A percentile compares a stretch with the other conserved stretches of the same genome.
Conservation (phyloP, 2,797 vertebrate genomes). For the Centroberyx gerrardi region DNA sequence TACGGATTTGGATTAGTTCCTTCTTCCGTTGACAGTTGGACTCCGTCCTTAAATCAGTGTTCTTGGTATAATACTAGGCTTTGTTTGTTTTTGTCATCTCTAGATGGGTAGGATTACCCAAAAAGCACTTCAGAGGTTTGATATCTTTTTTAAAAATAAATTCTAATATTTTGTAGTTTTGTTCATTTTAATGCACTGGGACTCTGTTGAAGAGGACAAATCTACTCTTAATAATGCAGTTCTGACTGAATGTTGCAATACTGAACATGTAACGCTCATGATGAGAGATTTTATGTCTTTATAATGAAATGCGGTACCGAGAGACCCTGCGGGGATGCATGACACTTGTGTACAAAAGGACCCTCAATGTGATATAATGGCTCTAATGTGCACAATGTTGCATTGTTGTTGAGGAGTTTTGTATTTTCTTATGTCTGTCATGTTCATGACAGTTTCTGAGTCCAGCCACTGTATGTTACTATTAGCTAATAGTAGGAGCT, state of each 20-base stretch:
- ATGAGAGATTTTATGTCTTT: background rate
- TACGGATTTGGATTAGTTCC: background rate
- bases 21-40: background rate
- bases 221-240: slow-evolving; percentile 23
- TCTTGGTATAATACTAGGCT: background rate
- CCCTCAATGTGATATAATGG: background rate
- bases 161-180: slow-evolving; percentile 33
- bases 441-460: slow-evolving; percentile 1
- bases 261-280: slow-evolving; percentile 8
- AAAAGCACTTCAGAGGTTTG: slow-evolving; percentile 44
- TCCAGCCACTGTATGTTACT: slow-evolving; percentile 15
- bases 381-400: background rate
- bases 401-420: background rate
- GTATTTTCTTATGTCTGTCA: background rate
- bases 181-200: slow-evolving; percentile 50
- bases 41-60: background rate
- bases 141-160: background rate
- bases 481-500: background rate
- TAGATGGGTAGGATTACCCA: slow-evolving; percentile 15
- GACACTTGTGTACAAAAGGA: background rate
- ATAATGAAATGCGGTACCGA: background rate
- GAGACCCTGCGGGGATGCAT: background rate
- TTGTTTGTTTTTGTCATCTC: slow-evolving; percentile 13
- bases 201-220: slow-evolving; percentile 23
- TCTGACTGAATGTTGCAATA: slow-evolving; percentile 4